Evolutionary conservation across 1,140 invertebrate genomes (phyloP).

Genomic region (Neodiprion lecontei): DNA sequence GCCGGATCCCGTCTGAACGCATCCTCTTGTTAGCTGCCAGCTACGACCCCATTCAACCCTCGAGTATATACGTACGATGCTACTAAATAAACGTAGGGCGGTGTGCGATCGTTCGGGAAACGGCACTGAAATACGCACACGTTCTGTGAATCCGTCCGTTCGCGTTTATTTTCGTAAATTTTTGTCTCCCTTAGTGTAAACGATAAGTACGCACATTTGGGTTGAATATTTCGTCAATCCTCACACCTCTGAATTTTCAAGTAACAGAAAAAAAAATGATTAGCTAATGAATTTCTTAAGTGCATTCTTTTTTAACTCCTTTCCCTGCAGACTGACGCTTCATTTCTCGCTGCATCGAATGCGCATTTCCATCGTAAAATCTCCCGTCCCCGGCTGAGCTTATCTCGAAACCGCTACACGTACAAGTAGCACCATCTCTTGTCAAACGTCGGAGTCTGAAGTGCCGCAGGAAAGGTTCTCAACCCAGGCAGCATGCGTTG

Average conservation of each 20-base stretch:
- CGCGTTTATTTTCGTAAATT: no score
- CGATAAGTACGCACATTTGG: no score
- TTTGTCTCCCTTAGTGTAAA: no score
- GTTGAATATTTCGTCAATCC: no score
- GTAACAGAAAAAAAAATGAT: no score
- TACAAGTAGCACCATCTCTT: constrained; percentile 46
- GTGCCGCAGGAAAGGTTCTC: constrained; percentile 32
- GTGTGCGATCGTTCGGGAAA: neutral
- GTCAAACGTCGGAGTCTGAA: constrained; percentile 26
- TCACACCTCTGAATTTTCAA: no score
- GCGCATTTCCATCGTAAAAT: neutral
- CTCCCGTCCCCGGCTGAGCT: neutral
- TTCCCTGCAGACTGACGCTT: no score
- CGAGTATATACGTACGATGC: neutral
- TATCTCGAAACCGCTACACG: constrained; percentile 1
- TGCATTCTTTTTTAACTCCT: no score
- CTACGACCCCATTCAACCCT: neutral
- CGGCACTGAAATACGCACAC: neutral
- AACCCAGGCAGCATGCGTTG: constrained; percentile 12
- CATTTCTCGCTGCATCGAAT: neutral
- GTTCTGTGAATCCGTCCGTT: no score
- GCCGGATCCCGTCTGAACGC: constrained; percentile 6
- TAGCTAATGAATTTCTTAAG: no score
- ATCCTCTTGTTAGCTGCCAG: constrained; percentile 6
- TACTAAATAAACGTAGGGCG: neutral